Evolutionary conservation across 2,888 invertebrate species (phyloP), one percentile per base, ranked within the genome.

Genomic region (Phengaris alcon): DNA sequence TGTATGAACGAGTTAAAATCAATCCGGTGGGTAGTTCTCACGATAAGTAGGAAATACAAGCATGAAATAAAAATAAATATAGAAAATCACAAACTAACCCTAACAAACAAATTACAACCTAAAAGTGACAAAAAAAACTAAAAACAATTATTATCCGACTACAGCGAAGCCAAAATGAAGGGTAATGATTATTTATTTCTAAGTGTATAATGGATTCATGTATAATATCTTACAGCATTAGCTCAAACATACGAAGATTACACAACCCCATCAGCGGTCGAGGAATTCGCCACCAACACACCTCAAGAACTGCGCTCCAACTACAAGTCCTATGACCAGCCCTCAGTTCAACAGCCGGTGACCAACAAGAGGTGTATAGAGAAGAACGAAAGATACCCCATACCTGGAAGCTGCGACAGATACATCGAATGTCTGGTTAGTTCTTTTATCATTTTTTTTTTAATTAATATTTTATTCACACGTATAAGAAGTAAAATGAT

Each of bases 381-480:
- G 82, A 94, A 94, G 73, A 96, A 96, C 82, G 96, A 96, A 74
- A 94, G 96, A 9, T 96, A 94, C 81, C 94, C 96, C 0, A 94
- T 95, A 0, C 85, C 95, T 0, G 95, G 94, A 10, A 96, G 96
- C 84, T 97, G 97, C 82, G 97, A 97, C 83, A 95, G 94, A 81
- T 97, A 96, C 83, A 90, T 96, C 76, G 96, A 96, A 84, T 97
- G 96, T 84, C 87, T 93, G 78, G 95, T 93, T 84, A 94, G 90
- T 86, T 75, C 44, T 46, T 15, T 52, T 3, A 3, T 8, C 52
- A 9, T 9, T 22, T 59, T 22, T 9, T 22, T 15, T 51, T 7
- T 0, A 5, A 51, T 4, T 4, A 5, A 51, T 6, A 51, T 9
- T 51, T 51, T 51, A 10, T 48, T 3, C 8, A 48, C 48, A 48